These are phyloP conservation scores for Acanthochromis polyacanthus DNA, from an alignment of 2,113 vertebrate genomes.

Conservation along the genomic window DNA sequence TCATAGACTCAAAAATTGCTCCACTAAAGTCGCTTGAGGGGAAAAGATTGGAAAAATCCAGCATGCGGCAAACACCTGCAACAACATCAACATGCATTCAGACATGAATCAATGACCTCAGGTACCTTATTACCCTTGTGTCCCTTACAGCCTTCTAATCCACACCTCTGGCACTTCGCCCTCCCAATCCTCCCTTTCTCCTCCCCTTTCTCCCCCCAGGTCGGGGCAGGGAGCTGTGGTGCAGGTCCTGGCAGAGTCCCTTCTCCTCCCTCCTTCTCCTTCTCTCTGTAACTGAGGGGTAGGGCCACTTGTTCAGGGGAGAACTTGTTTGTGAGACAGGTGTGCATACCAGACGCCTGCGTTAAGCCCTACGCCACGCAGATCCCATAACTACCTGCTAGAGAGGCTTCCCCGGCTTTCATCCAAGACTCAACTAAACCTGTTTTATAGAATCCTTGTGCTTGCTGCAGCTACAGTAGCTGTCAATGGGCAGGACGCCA, in stretches of 20 bases:
- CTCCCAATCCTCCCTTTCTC: conserved; percentile 31
- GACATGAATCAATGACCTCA: conserved; percentile 49
- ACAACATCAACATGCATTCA: not conserved
- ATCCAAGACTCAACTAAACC: conserved; percentile 48
- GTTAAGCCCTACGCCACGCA: conserved; percentile 52
- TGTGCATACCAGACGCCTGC: conserved; percentile 84
- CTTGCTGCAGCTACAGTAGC: conserved; percentile 15
- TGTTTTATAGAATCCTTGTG: conserved; percentile 25
- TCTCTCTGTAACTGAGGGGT: conserved; percentile 46
- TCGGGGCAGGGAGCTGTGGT: conserved; percentile 72
- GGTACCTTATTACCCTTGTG: conserved; percentile 64
- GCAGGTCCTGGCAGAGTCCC: conserved; percentile 80
- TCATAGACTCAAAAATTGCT: not conserved
- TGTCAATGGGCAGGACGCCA: conserved; percentile 40
- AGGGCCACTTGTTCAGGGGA: conserved; percentile 49
- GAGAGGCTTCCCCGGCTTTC: conserved; percentile 43
- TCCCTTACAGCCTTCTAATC: conserved; percentile 76
- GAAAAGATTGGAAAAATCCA: not conserved
- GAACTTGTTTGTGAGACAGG: conserved; percentile 77
- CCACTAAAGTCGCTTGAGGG: not conserved
- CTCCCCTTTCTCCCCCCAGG: conserved; percentile 61
- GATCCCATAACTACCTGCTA: conserved; percentile 72
- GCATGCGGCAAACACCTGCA: not conserved
- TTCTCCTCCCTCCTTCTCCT: conserved; percentile 37
- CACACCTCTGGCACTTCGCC: conserved; percentile 66